phyloP scores from a whole-genome alignment of 2,888 invertebrate species.

The Lacanobia oleracea region DNA sequence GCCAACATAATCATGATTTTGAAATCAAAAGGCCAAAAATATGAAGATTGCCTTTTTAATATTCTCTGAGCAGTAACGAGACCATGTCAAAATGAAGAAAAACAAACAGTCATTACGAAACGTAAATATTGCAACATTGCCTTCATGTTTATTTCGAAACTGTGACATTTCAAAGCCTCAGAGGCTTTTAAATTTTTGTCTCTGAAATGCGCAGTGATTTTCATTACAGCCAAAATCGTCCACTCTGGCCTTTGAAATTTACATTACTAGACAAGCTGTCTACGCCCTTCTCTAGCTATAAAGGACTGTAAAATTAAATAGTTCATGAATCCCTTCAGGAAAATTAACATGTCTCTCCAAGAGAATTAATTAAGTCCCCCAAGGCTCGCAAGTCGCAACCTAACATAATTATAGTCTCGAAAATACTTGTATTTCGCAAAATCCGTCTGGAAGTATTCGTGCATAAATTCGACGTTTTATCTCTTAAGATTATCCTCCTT shows the following conservation, averaged over 20 bases:
- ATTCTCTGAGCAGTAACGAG: neutral
- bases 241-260: neutral
- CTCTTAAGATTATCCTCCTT: conserved; percentile 14
- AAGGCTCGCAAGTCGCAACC: conserved; percentile 1
- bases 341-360: conserved; percentile 25
- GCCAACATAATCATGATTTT: neutral
- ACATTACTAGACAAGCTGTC: conserved; percentile 7
- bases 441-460: conserved; percentile 25
- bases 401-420: conserved; percentile 33
- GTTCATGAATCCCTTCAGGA: conserved; percentile 7
- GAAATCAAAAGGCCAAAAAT: neutral
- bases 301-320: conserved; percentile 19
- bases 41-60: conserved; percentile 6
- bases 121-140: conserved; percentile 4
- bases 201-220: conserved; percentile 4
- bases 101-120: neutral
- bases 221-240: neutral
- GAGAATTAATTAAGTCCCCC: conserved; percentile 40
- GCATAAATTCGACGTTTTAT: conserved; percentile 16
- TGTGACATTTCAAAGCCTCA: neutral
- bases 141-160: neutral
- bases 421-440: conserved; percentile 37
- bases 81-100: neutral
- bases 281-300: neutral
- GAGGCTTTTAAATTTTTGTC: neutral